Evolutionary conservation across 2,888 invertebrate genomes (phyloP).

Genomic region (Scaptomyza tumidula): DNA sequence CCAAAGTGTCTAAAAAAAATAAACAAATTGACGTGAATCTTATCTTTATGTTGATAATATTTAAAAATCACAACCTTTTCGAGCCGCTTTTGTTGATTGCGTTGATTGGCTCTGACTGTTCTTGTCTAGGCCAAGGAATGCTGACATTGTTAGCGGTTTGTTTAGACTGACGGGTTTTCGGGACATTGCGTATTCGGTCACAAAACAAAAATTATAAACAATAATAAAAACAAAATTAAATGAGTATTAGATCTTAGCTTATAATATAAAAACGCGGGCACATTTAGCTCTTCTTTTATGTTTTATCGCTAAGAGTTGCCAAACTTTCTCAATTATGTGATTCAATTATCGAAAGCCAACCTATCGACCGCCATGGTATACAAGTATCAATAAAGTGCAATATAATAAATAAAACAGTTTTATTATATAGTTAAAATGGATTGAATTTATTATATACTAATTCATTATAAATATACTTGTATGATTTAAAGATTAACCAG

Average conservation of each 20-base stretch:
- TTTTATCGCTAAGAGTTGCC: slow-evolving; percentile 20
- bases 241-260: slow-evolving; percentile 23
- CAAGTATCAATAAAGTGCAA: neutral
- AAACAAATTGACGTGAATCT: neutral
- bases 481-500: too few relatives aligned
- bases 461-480: too few relatives aligned
- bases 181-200: slow-evolving; percentile 26
- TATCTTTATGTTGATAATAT: neutral
- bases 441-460: neutral
- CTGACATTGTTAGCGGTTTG: slow-evolving; percentile 73
- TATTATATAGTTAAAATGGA: neutral
- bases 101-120: slow-evolving; percentile 42
- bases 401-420: neutral
- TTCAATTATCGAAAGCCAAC: neutral
- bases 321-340: neutral
- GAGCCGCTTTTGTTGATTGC: slow-evolving; percentile 13
- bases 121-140: slow-evolving; percentile 68
- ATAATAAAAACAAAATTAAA: slow-evolving; percentile 19
- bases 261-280: slow-evolving; percentile 41
- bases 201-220: slow-evolving; percentile 2
- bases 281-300: neutral
- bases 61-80: slow-evolving; percentile 23
- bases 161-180: slow-evolving; percentile 35
- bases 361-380: too few relatives aligned
- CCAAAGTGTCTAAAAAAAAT: slow-evolving; percentile 32